These are phyloP conservation scores for Colius striatus DNA, from an alignment of 2,113 vertebrate genomes.

Conservation along the genomic window DNA sequence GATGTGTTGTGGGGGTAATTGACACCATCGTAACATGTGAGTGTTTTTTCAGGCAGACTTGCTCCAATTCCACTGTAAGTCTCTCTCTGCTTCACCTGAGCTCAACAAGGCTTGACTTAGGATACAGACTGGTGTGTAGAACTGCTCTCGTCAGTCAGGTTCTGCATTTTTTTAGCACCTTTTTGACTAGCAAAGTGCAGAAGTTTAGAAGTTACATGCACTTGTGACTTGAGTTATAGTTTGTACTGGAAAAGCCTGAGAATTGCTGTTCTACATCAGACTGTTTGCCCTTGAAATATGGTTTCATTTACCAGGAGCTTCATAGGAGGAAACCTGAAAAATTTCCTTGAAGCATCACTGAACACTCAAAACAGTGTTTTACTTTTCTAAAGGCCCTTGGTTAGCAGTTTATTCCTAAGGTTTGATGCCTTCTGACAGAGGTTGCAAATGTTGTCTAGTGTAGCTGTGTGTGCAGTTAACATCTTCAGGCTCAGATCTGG, in stretches of 20 bases:
- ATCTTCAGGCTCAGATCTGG: background rate
- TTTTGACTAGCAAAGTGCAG: background rate
- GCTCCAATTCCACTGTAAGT: background rate
- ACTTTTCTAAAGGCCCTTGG: background rate
- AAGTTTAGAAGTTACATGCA: background rate
- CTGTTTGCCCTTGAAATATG: background rate
- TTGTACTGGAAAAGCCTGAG: background rate
- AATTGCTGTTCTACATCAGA: background rate
- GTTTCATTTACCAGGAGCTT: background rate
- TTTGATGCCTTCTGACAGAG: background rate
- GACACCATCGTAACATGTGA: accelerated
- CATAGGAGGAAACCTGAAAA: background rate
- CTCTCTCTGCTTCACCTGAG: background rate
- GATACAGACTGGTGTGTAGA: too few relatives aligned
- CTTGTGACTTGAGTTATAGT: accelerated
- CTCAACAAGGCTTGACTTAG: accelerated
- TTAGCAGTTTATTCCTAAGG: background rate
- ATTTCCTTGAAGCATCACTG: background rate
- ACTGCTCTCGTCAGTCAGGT: background rate
- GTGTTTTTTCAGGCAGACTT: background rate
- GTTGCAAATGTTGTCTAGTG: background rate
- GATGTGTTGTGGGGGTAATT: background rate
- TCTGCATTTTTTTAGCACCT: background rate
- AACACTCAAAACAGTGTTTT: background rate
- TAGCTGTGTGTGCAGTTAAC: background rate